phyloP scores from a whole-genome alignment of 2,113 vertebrate species.

The Heterochromis multidens region DNA sequence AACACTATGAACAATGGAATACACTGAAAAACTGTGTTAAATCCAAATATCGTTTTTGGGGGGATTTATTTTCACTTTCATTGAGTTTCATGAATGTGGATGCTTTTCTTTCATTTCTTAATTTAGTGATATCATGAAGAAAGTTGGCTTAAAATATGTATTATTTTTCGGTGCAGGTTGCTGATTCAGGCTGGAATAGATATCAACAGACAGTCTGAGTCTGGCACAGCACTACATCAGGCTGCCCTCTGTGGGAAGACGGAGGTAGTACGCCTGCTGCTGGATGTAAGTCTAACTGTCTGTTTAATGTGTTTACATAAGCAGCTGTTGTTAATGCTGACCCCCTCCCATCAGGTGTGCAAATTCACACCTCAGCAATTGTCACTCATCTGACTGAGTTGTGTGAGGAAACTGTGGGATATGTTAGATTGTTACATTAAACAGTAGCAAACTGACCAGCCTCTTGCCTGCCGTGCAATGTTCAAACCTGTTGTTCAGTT shows the following conservation, averaged over 20 bases:
- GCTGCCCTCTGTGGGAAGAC: slow-evolving; percentile 97
- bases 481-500: neutral
- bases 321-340: slow-evolving; percentile 15
- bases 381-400: neutral
- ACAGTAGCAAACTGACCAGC: neutral
- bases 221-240: slow-evolving; percentile 93
- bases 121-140: neutral
- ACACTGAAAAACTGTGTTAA: neutral
- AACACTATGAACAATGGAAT: neutral
- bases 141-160: neutral
- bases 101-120: neutral
- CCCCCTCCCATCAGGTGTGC: neutral
- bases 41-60: neutral
- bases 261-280: slow-evolving; percentile 92
- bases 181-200: slow-evolving; percentile 96
- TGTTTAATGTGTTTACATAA: slow-evolving; percentile 18
- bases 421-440: slow-evolving; percentile 9
- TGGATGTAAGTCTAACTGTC: slow-evolving; percentile 86
- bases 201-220: slow-evolving; percentile 96
- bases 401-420: slow-evolving; percentile 5
- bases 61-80: neutral
- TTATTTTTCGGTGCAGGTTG: slow-evolving; percentile 75
- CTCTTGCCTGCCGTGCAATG: neutral
- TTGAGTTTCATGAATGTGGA: neutral
- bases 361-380: slow-evolving; percentile 17